phyloP scores from a whole-genome alignment of 2,113 vertebrate species.

The Gavia stellata region DNA sequence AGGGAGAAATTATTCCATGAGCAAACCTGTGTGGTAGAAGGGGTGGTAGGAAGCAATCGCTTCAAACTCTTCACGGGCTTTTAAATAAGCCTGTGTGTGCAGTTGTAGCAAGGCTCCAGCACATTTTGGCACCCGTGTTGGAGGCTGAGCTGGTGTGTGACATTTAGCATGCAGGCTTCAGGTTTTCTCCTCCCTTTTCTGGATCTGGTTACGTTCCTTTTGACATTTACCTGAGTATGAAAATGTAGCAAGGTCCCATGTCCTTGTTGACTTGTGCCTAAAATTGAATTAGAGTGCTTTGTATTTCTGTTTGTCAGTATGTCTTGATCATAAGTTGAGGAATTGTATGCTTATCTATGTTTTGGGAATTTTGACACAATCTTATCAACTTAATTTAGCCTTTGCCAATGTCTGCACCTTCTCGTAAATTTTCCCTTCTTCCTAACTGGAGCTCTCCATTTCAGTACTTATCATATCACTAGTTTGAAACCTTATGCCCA shows the following conservation, averaged over 20 bases:
- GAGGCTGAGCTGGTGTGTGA: conserved; percentile 22
- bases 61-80: background rate
- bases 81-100: background rate
- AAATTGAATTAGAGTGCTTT: background rate
- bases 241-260: background rate
- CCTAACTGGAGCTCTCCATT: background rate
- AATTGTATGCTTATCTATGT: background rate
- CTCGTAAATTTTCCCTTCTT: background rate
- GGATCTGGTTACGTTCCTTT: conserved; percentile 41
- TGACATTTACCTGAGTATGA: conserved; percentile 42
- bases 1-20: background rate
- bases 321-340: background rate
- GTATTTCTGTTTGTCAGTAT: background rate
- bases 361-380: background rate
- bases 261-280: background rate
- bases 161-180: conserved; percentile 9
- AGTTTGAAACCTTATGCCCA: background rate
- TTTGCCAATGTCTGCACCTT: background rate
- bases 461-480: background rate
- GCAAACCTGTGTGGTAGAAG: background rate
- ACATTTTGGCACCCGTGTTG: background rate
- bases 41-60: background rate
- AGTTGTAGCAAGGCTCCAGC: background rate
- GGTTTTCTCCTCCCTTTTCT: background rate
- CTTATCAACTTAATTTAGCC: background rate